Evolutionary conservation across 2,113 vertebrate species (phyloP), one percentile per base, ranked within the genome.

Genomic region (Varanus komodoensis): DNA sequence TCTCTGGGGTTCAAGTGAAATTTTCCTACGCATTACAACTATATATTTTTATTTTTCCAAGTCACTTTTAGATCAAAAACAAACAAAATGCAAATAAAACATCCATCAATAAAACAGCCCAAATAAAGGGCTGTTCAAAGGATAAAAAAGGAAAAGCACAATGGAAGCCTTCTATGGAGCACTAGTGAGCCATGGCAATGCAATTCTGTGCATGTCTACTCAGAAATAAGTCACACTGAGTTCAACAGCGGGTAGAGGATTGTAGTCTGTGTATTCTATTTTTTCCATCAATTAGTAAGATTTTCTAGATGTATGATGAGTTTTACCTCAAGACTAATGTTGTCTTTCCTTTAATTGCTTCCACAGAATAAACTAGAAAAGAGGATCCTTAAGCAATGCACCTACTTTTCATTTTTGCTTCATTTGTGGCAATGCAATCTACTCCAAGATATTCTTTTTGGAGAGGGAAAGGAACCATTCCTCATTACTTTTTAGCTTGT

Each of bases 401-500:
- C 25, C 29, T 29, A 14, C 25, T 48, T 78, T 78, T 50, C 9
- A 29, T 73, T 88, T 88, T 92, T 90, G 79, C 69, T 94, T 89
- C 82, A 89, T 84, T 94, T 95, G 82, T 87, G 80, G 89, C 87
- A 91, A 5, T n/a, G 81, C 80, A 87, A 50, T 48, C 88, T 88
- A 61, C 74, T 86, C 84, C 8, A 90, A 93, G 64, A 73, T 64
- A 78, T 71, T 92, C 48, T 29, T 90, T 87, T 91, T 89, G 81
- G 38, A 75, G 38, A 3, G 14, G 88, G 86, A 75, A 54, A 1
- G 8, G 87, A 84, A 69, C 93, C 61, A 6, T 92, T 93, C 92
- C 91, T 95, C 88, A 88, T 92, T 87, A 90, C 93, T 92, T 92
- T 86, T 87, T 89, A 90, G 71, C 90, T 94, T 3, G 1, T 19